Evolutionary conservation across 30 jellyfish, hydroid and myxozoan species (phyloP), one percentile per base, ranked within the genome.

Genomic region (Aurelia sp.): DNA sequence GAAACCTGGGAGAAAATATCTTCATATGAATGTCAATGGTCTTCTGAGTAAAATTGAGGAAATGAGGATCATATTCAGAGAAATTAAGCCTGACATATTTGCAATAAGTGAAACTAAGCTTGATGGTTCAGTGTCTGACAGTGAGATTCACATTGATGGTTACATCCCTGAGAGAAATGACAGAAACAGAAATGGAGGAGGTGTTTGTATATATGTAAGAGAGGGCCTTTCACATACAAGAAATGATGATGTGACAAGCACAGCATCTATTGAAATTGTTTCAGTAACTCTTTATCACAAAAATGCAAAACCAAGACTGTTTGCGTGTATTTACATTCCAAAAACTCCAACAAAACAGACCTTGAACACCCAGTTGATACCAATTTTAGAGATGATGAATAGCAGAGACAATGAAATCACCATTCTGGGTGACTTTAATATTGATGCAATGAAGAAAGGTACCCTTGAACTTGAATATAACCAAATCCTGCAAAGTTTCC

Each of bases 141-240:
- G 73, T 74, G 85, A 74, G 72, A 50, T 74, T 74, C 85, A 74
- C 85, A 74, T 74, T n/a, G 85, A 74, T 74, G 85, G 85, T 74
- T 74, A 74, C 85, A 74, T 52, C 72, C 85, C 85, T 74, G 85
- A 74, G 74, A 74, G 64, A 74, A 74, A 74, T 74, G 72, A 50
- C 53, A 74, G 85, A 24, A 53, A 74, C 71, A 74, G 85, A 44
- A 74, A 74, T 74, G 85, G 72, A 74, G 85, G 72, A 74, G 85
- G 85, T 74, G 74, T 74, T 53, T 74, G 85, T 35, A 71, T 74
- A 44, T 74, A 44, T 74, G 74, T 74, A 74, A 74, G 20, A 74
- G 72, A 60, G 87, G 76, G 76, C 87, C 87, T 60, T 60, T 76
- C 76, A 76, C 87, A 76, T 33, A 76, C 75, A 76, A 76, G 87